Percentiles rank a stretch among this genome's conserved stretches.
Evolutionary conservation across 2,113 vertebrate species (phyloP).

Genomic region (Macquaria australasica): DNA sequence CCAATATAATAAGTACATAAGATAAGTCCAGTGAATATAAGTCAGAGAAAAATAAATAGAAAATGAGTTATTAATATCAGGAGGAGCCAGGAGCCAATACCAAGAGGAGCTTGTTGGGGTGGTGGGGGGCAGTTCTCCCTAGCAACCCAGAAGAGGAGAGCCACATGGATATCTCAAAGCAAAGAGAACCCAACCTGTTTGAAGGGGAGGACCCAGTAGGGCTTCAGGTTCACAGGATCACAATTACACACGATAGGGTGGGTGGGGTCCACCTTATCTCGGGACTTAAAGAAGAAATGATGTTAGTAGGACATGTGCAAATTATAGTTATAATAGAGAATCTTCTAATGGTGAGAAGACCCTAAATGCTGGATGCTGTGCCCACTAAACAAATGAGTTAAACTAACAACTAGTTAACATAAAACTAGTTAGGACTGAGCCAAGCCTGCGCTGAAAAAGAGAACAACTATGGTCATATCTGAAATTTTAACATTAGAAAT

Average conservation of each 20-base stretch:
- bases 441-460: background rate
- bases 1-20: background rate
- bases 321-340: background rate
- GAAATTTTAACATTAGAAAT: background rate
- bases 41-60: background rate
- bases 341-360: background rate
- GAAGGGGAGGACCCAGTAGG: background rate
- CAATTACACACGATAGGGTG: background rate
- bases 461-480: background rate
- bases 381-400: background rate
- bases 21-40: conserved; percentile 3
- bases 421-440: too few relatives aligned
- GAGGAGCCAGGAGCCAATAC: background rate
- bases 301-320: background rate
- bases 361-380: background rate
- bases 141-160: background rate
- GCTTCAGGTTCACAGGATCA: background rate
- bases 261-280: background rate
- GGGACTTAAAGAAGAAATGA: background rate
- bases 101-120: background rate
- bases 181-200: background rate
- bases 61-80: background rate
- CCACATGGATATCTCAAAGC: background rate
- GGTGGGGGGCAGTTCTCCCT: background rate
- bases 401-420: background rate